phyloP scores from a whole-genome alignment of 2,797 vertebrate genomes.

The Helostoma temminkii region DNA sequence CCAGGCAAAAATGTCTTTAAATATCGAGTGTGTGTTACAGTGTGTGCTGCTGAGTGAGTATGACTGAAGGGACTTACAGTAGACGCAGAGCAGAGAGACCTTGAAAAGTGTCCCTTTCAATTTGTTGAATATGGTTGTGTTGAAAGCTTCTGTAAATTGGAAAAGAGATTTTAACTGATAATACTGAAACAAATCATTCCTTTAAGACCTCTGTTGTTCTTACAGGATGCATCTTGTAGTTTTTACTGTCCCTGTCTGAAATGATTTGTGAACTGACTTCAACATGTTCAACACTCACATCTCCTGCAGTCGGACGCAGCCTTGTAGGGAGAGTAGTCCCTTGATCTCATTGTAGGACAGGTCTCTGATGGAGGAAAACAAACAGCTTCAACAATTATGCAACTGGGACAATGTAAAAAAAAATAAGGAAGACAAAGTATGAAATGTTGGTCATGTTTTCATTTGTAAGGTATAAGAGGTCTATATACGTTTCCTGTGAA shows the following conservation, averaged over 20 bases:
- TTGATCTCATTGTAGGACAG: slow-evolving; percentile 94
- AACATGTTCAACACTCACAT: slow-evolving; percentile 87
- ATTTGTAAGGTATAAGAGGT: not conserved
- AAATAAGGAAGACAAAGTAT: slow-evolving; percentile 5
- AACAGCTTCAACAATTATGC: slow-evolving; percentile 26
- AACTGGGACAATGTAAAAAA: slow-evolving; percentile 3
- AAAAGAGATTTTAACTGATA: slow-evolving; percentile 21
- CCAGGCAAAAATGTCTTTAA: not conserved
- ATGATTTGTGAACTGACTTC: slow-evolving; percentile 2
- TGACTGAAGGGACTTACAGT: slow-evolving; percentile 88
- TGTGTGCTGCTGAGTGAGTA: slow-evolving; percentile 1
- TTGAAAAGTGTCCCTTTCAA: slow-evolving; percentile 90
- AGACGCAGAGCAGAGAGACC: slow-evolving; percentile 89
- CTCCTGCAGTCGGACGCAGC: slow-evolving; percentile 92
- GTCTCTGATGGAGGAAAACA: slow-evolving; percentile 84
- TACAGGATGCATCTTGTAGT: not conserved
- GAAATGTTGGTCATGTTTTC: not conserved
- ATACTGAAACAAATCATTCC: not conserved
- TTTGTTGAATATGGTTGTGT: slow-evolving; percentile 91
- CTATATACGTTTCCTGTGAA: not conserved
- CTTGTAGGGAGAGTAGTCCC: slow-evolving; percentile 90
- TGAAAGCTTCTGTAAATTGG: slow-evolving; percentile 89
- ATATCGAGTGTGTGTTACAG: not conserved
- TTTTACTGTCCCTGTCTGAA: not conserved
- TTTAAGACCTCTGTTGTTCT: not conserved